Conservation (phyloP, 2,888 invertebrate genomes). For the Mesoligia furuncula region DNA sequence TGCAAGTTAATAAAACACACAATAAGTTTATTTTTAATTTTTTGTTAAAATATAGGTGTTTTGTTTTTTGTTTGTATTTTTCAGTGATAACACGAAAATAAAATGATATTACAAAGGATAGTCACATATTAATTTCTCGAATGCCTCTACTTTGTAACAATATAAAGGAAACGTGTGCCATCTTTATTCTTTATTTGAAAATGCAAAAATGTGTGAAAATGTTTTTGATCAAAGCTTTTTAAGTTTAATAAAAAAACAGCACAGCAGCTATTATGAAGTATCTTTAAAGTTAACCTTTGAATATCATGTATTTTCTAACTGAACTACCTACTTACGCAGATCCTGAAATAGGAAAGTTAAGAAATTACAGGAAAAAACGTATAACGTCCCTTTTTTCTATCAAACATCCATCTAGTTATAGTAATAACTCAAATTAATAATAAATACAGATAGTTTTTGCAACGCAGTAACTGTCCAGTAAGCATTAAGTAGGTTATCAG, state of each 20-base stretch:
- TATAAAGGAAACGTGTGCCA: not conserved
- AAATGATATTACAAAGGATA: not conserved
- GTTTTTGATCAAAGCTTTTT: not conserved
- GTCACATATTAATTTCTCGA: not conserved
- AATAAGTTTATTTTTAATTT: not conserved
- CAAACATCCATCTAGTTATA: conserved; percentile 16
- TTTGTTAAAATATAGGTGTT: not conserved
- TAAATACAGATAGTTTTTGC: conserved; percentile 73
- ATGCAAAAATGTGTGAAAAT: not conserved
- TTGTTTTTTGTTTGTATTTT: not conserved
- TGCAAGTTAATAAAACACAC: not conserved
- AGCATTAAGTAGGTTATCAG: conserved; percentile 83
- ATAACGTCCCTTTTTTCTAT: not conserved
- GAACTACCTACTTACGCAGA: too few relatives aligned
- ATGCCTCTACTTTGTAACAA: not conserved
- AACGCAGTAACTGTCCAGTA: conserved; percentile 75
- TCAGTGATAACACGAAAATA: not conserved
- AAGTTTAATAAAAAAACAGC: not conserved
- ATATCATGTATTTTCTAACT: not conserved
- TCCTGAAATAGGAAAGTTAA: not conserved
- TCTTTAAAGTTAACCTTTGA: not conserved
- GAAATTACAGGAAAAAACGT: not conserved
- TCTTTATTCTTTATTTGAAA: not conserved
- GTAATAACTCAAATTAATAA: conserved; percentile 40
- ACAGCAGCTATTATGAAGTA: not conserved